phyloP scores from a whole-genome alignment of 2,888 invertebrate species.

The Xiphydria camelus region DNA sequence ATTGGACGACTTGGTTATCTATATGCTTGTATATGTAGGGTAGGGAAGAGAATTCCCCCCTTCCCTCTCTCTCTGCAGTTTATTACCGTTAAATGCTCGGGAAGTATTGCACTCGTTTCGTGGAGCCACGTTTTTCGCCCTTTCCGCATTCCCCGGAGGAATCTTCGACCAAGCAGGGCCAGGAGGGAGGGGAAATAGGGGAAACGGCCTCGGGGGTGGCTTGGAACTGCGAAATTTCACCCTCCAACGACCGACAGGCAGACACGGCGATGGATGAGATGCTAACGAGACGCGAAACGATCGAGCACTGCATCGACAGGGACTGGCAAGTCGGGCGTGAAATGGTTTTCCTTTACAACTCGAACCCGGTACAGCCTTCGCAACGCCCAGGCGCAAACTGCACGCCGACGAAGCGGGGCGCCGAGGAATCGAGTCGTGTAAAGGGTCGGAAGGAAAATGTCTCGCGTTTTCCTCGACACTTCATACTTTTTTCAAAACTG shows the following conservation, averaged over 20 bases:
- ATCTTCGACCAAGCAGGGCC: constrained; percentile 20
- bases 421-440: background rate
- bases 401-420: background rate
- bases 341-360: constrained; percentile 46
- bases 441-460: no score
- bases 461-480: no score
- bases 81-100: background rate
- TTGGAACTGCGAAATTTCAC: constrained; percentile 26
- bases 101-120: constrained; percentile 3
- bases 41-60: no score
- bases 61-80: no score
- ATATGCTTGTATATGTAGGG: no score
- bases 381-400: constrained; percentile 8
- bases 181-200: background rate
- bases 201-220: background rate
- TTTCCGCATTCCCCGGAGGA: constrained; percentile 20
- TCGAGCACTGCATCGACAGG: constrained; percentile 36
- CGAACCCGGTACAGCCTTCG: constrained; percentile 13
- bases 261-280: constrained; percentile 39
- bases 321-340: constrained; percentile 38
- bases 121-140: background rate
- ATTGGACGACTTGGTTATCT: no score
- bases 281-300: constrained; percentile 47
- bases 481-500: no score
- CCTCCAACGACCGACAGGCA: constrained; percentile 28